phyloP scores from a whole-genome alignment of 2,797 vertebrate genomes.

The Furcifer pardalis region DNA sequence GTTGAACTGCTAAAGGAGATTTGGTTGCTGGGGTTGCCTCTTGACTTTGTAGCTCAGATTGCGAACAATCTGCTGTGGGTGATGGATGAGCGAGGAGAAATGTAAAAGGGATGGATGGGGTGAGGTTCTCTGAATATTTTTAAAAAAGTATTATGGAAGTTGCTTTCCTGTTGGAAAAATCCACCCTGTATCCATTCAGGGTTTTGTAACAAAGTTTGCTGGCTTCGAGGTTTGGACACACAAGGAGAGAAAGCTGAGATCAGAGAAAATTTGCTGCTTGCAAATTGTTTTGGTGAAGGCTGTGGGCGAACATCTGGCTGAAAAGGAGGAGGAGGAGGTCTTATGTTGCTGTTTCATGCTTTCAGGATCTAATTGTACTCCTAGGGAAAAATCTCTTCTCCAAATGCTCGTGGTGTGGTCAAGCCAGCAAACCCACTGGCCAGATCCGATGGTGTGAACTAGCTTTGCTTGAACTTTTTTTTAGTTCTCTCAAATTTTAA shows the following conservation, averaged over 20 bases:
- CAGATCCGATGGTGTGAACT: neutral
- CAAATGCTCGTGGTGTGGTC: neutral
- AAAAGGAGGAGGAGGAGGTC: neutral
- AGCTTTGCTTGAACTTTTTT: neutral
- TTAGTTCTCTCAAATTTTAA: neutral
- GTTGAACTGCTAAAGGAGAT: constrained; percentile 30
- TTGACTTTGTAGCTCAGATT: constrained; percentile 25
- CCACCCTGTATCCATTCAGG: neutral
- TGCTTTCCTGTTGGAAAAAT: neutral
- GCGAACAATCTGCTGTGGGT: constrained; percentile 10
- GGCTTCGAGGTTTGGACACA: constrained; percentile 34
- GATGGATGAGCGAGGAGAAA: constrained; percentile 1
- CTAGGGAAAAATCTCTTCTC: neutral
- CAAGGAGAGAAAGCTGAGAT: constrained; percentile 39
- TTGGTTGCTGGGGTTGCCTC: constrained; percentile 26
- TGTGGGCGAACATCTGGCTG: constrained; percentile 25
- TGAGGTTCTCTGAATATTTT: neutral
- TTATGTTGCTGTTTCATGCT: constrained; percentile 13
- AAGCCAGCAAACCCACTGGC: neutral
- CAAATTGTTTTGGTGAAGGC: constrained; percentile 30
- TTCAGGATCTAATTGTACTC: neutral
- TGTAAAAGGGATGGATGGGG: neutral
- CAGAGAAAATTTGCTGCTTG: constrained; percentile 32
- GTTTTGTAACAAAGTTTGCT: constrained; percentile 29
- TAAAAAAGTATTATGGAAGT: neutral